Base-by-base conservation (phyloP, 2,113 vertebrate species). In the Syngnathus typhle region DNA sequence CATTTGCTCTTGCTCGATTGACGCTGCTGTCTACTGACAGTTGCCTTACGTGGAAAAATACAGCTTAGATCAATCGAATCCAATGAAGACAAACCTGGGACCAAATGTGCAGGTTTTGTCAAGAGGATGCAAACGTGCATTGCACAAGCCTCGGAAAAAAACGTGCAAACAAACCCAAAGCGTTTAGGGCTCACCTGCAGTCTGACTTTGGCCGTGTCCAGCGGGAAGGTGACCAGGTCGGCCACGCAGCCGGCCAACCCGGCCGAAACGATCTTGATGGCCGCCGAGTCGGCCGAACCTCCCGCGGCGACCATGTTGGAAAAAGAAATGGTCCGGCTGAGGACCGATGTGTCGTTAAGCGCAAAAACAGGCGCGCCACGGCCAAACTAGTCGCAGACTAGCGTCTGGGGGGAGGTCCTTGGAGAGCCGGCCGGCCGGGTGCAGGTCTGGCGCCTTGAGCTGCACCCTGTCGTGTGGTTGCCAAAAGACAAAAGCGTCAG, bases 161-260 rank as follows among this genome's bases (percentile, higher is more conserved):
- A 27, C 27, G 5, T 15, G 16, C 44, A 46, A 18, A 19, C 41
- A 43, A 43, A 12, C 11, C 41, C 41, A 19, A 21, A n/a, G 49
- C 13, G 2, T 10, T 52, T 21, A 2, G 4, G 16, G 58, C 64
- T 84, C 66, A 94, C 93, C 91, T 95, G 93, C 59, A 95, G 90
- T 44, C 93, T 72, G 69, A 94, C 94, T 88, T 95, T 95, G 41
- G 93, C 93, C 0, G 93, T 94, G 88, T 94, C 94, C 90, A 95
- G 68, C 0, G 93, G 94, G 74, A 93, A 95, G n/a, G 93, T 94
- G 87, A 89, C 88, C 78, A 95, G 84, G 65, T 94, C 94, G 0
- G 94, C 93, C 39, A 94, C 64, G 74, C 93, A 95, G 2, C 88
- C 93, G 0, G 93, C 94, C 1, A 82, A 70, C 76, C 94, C 94